A percentile compares a stretch with the other conserved stretches of the same genome.
Evolutionary conservation across 37 sponge, comb jelly and placozoan species (phyloP).

Genomic region (Haliclona indistincta): DNA sequence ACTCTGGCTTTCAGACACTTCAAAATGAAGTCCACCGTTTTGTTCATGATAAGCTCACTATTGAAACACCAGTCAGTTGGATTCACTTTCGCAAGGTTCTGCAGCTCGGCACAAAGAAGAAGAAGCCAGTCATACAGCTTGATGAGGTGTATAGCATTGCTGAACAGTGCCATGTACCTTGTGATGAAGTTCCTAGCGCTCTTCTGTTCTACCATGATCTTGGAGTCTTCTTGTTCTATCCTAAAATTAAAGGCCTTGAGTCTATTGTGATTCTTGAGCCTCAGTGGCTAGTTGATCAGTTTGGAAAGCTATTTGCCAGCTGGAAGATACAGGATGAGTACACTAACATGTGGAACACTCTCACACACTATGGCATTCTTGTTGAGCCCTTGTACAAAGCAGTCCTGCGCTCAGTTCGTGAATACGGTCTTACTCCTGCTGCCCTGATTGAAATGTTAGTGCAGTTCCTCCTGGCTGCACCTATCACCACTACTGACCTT

Average conservation of each 20-base stretch:
- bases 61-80: constrained; percentile 54
- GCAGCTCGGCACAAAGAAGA: constrained; percentile 13
- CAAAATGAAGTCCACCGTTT: constrained; percentile 14
- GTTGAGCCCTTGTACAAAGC: constrained; percentile 28
- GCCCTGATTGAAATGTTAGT: too few relatives aligned
- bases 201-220: constrained; percentile 63
- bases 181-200: constrained; percentile 24
- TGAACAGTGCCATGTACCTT: constrained; percentile 11
- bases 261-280: constrained; percentile 40
- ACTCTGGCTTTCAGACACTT: constrained; percentile 16
- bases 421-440: too few relatives aligned
- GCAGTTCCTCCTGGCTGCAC: too few relatives aligned
- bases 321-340: too few relatives aligned
- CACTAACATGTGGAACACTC: constrained; percentile 2
- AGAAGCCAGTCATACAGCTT: background rate
- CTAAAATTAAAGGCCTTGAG: constrained; percentile 11
- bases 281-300: constrained; percentile 38
- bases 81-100: constrained; percentile 46
- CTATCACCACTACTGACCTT: too few relatives aligned
- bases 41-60: constrained; percentile 7
- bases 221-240: constrained; percentile 47
- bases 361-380: constrained; percentile 40
- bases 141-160: constrained; percentile 17
- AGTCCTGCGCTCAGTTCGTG: too few relatives aligned
- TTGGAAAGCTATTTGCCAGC: constrained; percentile 21